Base-by-base conservation (phyloP, 2,113 vertebrate species). In the Bufo bufo region DNA sequence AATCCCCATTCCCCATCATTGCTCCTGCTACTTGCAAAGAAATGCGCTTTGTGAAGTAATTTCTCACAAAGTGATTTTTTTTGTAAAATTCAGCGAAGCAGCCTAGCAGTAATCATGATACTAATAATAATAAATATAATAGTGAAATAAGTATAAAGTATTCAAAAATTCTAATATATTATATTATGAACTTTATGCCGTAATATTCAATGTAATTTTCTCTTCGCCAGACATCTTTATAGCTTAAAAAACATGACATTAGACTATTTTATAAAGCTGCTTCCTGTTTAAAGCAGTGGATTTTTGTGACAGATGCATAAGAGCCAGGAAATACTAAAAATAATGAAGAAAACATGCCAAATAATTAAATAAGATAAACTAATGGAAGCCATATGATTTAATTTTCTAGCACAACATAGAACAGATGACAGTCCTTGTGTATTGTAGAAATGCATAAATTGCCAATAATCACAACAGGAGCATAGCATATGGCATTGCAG, bases 351-450 rank as follows among this genome's bases (percentile, higher is more conserved):
- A 71, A 84, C 63, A 84, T 71, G 63, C 82, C 63, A 84, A 84
- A 84, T 84, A 84, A 84, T 84, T 69, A 84, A 84, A 84, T 84
- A 20, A 84, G 82, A 84, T 71, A 84, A 84, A 84, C 63, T 71
- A 84, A 84, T 84, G 63, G 49, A 84, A 71, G 82, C 63, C 82
- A 71, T 84, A 84, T 84, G 82, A 84, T 84, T 84, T 50, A 23
- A 84, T 84, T 84, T 84, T 54, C 63, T 33, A 84, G 59, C 82
- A 84, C 63, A 84, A 84, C 82, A 71, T 84, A 84, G 82, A 71
- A 84, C 82, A 84, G 82, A 84, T 84, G 82, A 84, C 82, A 69
- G 61, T 71, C 82, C 82, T 49, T 84, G 82, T 69, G 65, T 65
- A 71, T 84, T 71, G 82, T 65, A 52, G 63, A 84, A 71, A 52